Conservation (phyloP, 1,140 invertebrate genomes). For the Phymastichus coffea region DNA sequence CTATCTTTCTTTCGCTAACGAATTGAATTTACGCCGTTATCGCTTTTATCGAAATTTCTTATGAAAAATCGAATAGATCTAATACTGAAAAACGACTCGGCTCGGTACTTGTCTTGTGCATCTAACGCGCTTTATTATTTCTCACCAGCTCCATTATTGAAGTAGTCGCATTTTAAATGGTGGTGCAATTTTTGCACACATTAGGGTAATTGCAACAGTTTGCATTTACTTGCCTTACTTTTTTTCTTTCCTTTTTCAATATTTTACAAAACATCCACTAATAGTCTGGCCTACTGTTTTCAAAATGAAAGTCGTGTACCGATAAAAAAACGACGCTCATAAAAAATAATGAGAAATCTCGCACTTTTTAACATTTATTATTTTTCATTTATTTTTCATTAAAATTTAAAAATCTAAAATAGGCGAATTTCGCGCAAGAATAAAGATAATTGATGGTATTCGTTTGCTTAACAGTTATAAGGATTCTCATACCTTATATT, state of each 20-base stretch:
- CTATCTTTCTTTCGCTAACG: slow-evolving; percentile 17
- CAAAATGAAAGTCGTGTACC: slow-evolving; percentile 38
- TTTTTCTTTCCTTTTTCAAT: slow-evolving; percentile 41
- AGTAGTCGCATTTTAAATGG: slow-evolving; percentile 6
- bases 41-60: slow-evolving; percentile 25
- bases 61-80: slow-evolving; percentile 31
- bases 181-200: background rate
- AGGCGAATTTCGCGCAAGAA: slow-evolving; percentile 5
- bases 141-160: background rate
- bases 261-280: slow-evolving; percentile 56
- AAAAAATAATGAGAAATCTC: slow-evolving; percentile 24
- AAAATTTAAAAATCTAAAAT: slow-evolving; percentile 21
- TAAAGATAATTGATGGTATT: background rate
- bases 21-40: slow-evolving; percentile 26
- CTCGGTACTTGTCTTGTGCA: slow-evolving; percentile 32
- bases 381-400: slow-evolving; percentile 12
- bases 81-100: slow-evolving; percentile 32
- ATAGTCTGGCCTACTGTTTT: slow-evolving; percentile 46
- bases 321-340: slow-evolving; percentile 31
- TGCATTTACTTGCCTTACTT: slow-evolving; percentile 34
- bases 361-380: slow-evolving; percentile 25
- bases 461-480: slow-evolving; percentile 7
- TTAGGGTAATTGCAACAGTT: background rate
- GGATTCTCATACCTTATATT: slow-evolving; percentile 17
- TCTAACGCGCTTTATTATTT: slow-evolving; percentile 29